These are phyloP conservation scores for Agriopis leucophaearia DNA, from an alignment of 2,888 invertebrate species.

Conservation along the genomic window DNA sequence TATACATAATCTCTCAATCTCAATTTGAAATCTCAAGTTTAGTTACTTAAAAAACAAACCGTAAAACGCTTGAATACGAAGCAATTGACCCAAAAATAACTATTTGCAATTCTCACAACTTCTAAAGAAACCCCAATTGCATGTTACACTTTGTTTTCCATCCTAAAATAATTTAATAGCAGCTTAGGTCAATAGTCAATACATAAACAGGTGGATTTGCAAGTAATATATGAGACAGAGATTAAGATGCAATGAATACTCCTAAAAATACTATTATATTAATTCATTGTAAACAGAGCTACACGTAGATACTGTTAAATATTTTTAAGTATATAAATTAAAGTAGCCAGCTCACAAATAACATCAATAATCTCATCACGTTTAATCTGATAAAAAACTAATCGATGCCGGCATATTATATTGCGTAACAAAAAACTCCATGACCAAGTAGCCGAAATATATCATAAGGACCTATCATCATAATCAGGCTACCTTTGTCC, in stretches of 20 bases:
- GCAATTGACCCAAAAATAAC: background rate
- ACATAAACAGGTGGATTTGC: no score
- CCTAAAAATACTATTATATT: background rate
- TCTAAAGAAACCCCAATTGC: background rate
- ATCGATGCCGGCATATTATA: constrained; percentile 25
- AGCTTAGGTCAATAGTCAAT: no score
- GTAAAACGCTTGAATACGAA: constrained; percentile 2
- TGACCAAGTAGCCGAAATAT: background rate
- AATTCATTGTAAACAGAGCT: background rate
- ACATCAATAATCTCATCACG: constrained; percentile 17
- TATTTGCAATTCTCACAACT: background rate
- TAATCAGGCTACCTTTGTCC: no score
- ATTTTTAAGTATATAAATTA: background rate
- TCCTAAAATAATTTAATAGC: background rate
- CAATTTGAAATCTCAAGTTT: constrained; percentile 1
- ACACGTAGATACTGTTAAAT: background rate
- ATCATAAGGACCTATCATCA: no score
- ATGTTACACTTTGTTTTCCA: background rate
- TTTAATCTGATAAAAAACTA: constrained; percentile 18
- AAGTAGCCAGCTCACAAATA: background rate
- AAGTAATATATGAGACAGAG: no score
- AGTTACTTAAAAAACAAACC: background rate
- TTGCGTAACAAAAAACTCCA: constrained; percentile 5
- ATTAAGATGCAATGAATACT: no score
- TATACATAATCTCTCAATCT: no score